Percentiles rank a stretch among this genome's conserved stretches.
These are phyloP conservation scores for Alexandromys fortis DNA, from an alignment of 2,113 vertebrate species.

Conservation along the genomic window DNA sequence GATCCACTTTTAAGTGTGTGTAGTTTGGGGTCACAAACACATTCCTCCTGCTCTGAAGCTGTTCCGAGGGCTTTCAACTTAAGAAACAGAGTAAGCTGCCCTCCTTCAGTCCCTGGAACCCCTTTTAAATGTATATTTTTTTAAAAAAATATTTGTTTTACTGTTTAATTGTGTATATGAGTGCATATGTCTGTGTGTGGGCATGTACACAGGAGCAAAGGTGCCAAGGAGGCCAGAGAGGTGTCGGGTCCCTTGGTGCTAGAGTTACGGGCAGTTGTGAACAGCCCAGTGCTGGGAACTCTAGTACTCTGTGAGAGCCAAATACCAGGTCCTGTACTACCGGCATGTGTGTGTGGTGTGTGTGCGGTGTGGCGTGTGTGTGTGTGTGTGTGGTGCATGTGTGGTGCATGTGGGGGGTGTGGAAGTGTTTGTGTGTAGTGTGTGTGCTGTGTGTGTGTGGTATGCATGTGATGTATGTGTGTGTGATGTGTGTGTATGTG, in stretches of 20 bases:
- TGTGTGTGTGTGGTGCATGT: no score
- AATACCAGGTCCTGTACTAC: background rate
- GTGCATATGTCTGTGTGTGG: background rate
- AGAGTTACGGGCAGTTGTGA: background rate
- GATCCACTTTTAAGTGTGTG: accelerated
- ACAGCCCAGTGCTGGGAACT: background rate
- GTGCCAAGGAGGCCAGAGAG: background rate
- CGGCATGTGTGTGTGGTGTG: background rate
- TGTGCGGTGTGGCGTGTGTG: no score
- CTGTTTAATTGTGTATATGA: background rate
- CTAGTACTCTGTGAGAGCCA: background rate
- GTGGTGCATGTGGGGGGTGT: no score
- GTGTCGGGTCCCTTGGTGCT: background rate
- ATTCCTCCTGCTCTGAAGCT: accelerated
- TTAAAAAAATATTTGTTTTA: background rate
- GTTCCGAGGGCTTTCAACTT: accelerated
- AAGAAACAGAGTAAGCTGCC: background rate
- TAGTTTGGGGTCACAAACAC: background rate
- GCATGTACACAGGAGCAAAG: background rate
- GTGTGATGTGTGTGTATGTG: no score
- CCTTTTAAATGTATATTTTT: background rate
- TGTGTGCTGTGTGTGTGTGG: no score
- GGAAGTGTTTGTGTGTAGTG: no score
- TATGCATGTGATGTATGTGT: background rate
- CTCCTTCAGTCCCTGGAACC: background rate